phyloP scores from a whole-genome alignment of 1,140 invertebrate species.

The Elysia chlorotica region DNA sequence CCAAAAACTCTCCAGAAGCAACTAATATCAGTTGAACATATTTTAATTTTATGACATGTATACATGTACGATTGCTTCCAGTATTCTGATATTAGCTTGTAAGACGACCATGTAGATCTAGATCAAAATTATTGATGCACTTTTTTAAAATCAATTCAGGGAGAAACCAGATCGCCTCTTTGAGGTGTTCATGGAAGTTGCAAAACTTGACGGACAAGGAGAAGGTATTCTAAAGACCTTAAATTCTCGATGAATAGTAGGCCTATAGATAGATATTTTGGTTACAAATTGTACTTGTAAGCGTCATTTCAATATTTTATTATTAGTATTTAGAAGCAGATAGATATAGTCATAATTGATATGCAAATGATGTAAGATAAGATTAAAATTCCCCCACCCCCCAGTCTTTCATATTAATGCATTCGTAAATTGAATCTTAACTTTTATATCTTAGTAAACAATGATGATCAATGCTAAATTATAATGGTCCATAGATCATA shows the following conservation, averaged over 20 bases:
- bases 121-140: no score
- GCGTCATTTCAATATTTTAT: no score
- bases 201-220: constrained; percentile 52
- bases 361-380: neutral
- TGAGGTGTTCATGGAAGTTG: constrained; percentile 84
- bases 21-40: neutral
- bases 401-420: no score
- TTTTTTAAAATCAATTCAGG: no score
- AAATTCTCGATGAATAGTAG: neutral
- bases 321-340: no score
- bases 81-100: no score
- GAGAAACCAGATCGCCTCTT: constrained; percentile 80
- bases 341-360: neutral
- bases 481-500: neutral
- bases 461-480: neutral
- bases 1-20: neutral
- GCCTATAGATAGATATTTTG: no score
- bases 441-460: no score
- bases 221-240: constrained; percentile 32
- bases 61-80: constrained; percentile 40
- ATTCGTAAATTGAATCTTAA: no score
- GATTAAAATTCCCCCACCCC: no score
- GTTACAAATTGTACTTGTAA: neutral
- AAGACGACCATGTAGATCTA: no score
- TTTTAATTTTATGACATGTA: neutral